These are phyloP conservation scores for Myrmecobius fasciatus DNA, from an alignment of 2,113 vertebrate species.

Conservation along the genomic window DNA sequence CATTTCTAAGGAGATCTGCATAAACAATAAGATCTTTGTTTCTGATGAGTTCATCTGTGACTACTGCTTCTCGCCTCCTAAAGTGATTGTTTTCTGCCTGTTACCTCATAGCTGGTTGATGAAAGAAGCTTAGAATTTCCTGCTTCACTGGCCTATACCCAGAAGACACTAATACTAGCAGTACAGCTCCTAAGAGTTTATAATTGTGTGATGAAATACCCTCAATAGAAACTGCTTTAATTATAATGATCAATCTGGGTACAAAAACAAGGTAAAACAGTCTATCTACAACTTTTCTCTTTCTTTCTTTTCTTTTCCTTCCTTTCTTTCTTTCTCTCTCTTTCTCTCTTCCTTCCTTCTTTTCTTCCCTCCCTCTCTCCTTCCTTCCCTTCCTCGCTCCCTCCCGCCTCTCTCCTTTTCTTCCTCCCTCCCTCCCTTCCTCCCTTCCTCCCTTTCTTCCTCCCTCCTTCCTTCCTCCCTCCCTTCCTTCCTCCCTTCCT, in stretches of 20 bases:
- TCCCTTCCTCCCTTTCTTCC: no score
- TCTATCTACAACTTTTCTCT: neutral
- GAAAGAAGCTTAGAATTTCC: neutral
- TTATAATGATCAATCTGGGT: neutral
- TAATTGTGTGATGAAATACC: neutral
- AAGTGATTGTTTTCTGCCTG: conserved; percentile 24
- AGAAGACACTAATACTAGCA: neutral
- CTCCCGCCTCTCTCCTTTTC: no score
- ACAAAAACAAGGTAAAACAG: neutral
- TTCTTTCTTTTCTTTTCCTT: no score
- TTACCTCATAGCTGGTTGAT: conserved; percentile 20
- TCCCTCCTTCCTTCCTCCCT: no score
- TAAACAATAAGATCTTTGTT: conserved; percentile 16
- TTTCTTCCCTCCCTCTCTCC: no score
- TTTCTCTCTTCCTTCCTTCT: no score
- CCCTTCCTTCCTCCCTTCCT: no score
- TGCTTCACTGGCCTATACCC: neutral
- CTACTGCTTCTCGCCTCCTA: conserved; percentile 12
- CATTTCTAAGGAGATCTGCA: conserved; percentile 24
- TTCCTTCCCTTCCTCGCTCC: no score
- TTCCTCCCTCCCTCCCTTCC: no score
- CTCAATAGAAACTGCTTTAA: neutral
- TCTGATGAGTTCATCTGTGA: conserved; percentile 31
- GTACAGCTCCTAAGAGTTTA: neutral
- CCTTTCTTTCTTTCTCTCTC: no score